A percentile compares a stretch with the other conserved stretches of the same genome.
phyloP scores from a whole-genome alignment of 2,888 invertebrate genomes.

The Caenorhabditis doughertyi region DNA sequence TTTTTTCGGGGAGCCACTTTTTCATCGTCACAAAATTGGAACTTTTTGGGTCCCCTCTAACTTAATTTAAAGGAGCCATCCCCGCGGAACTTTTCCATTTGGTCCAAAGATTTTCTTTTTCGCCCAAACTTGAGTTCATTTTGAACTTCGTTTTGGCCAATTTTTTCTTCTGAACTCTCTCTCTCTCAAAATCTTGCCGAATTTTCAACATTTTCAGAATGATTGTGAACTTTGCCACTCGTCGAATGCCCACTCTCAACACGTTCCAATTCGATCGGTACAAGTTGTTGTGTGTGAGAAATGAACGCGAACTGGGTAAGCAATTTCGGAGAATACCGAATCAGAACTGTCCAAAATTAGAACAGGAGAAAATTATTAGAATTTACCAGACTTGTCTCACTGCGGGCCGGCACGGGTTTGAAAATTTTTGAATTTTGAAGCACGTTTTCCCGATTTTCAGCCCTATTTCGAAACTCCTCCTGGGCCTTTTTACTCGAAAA shows the following conservation, averaged over 20 bases:
- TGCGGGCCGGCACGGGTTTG: too few relatives aligned
- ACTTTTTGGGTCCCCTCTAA: not conserved
- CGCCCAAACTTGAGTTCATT: not conserved
- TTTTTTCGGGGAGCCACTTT: not conserved
- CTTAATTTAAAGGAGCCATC: too few relatives aligned
- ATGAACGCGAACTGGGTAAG: constrained; percentile 57
- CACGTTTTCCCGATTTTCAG: too few relatives aligned
- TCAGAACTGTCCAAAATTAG: too few relatives aligned
- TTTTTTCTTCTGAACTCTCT: not conserved
- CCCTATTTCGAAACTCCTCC: too few relatives aligned
- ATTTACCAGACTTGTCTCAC: too few relatives aligned
- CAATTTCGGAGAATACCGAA: not conserved
- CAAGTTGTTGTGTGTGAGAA: constrained; percentile 57
- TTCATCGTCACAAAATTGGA: not conserved
- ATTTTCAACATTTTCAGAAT: constrained; percentile 51
- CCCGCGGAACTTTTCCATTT: too few relatives aligned
- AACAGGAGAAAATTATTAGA: too few relatives aligned
- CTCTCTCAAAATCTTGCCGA: constrained; percentile 6
- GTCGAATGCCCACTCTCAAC: constrained; percentile 53
- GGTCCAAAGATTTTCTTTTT: not conserved
- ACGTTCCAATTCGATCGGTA: constrained; percentile 58
- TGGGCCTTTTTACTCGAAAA: too few relatives aligned
- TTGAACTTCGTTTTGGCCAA: too few relatives aligned
- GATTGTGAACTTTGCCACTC: constrained; percentile 65
- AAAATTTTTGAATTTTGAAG: too few relatives aligned